Evolutionary conservation across 1,140 invertebrate species (phyloP).

Genomic region (Drosophila auraria): DNA sequence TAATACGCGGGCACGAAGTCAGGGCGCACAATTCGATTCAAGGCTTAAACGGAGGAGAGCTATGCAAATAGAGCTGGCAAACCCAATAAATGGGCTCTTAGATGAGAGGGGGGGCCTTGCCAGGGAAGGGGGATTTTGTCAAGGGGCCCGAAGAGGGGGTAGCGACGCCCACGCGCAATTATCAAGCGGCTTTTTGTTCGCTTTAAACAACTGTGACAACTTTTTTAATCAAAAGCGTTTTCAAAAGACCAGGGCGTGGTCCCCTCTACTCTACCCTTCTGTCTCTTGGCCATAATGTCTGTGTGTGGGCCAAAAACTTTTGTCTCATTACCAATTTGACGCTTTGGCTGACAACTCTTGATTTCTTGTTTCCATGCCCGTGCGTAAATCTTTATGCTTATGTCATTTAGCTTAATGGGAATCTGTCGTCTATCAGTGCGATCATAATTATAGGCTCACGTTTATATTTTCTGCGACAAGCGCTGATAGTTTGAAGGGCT

Average conservation of each 20-base stretch:
- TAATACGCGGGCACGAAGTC: conserved; percentile 58
- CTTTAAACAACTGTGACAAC: conserved; percentile 68
- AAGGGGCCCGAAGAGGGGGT: conserved; percentile 2
- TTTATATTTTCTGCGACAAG: conserved; percentile 40
- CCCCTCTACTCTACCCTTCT: background rate
- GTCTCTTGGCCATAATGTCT: background rate
- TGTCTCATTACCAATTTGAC: conserved; percentile 81
- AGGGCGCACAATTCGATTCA: conserved; percentile 55
- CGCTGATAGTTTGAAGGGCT: conserved; percentile 50
- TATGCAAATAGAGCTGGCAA: conserved; percentile 71
- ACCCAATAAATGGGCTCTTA: conserved; percentile 59
- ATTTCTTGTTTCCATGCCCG: conserved; percentile 58
- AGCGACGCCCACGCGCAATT: conserved; percentile 71
- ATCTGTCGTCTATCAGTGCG: conserved; percentile 36
- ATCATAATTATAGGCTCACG: conserved; percentile 32
- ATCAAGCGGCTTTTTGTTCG: conserved; percentile 57
- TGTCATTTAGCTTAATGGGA: conserved; percentile 80
- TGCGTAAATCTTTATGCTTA: conserved; percentile 77
- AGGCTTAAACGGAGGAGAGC: conserved; percentile 60
- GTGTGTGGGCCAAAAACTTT: conserved; percentile 39
- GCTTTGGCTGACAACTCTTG: conserved; percentile 74
- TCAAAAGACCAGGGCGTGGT: conserved; percentile 61
- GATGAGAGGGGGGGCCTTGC: background rate
- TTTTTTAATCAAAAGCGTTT: conserved; percentile 75
- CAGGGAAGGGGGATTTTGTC: background rate